Conservation (phyloP, 2,113 vertebrate species). For the Microcebus griseorufus region DNA sequence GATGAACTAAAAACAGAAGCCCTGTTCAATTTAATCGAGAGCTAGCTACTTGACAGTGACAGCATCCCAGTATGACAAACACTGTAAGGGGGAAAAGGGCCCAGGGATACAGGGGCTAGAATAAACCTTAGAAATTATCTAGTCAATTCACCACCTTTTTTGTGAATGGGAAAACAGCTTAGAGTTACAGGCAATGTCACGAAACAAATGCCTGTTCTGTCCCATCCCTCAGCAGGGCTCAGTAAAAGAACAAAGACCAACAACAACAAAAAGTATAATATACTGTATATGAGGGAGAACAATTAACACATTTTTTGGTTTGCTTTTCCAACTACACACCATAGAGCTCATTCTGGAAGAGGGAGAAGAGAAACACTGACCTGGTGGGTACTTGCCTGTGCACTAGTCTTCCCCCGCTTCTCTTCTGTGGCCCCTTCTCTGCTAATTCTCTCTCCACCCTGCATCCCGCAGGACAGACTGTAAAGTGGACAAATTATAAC, state of each 20-base stretch:
- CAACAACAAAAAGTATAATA: not conserved
- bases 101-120: not conserved
- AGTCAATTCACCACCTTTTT: not conserved
- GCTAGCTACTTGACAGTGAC: not conserved
- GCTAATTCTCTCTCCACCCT: not conserved
- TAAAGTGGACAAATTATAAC: not conserved
- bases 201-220: not conserved
- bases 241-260: not conserved
- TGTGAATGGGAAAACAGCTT: not conserved
- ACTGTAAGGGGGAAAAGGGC: too few relatives aligned
- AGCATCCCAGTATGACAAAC: not conserved
- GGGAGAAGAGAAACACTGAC: accelerated
- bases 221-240: not conserved
- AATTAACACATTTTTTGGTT: not conserved
- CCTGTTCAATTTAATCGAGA: not conserved
- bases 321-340: not conserved
- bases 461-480: not conserved
- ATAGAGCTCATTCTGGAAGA: not conserved
- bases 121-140: not conserved
- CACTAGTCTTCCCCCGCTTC: accelerated
- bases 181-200: not conserved
- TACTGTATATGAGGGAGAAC: too few relatives aligned
- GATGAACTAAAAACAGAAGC: not conserved
- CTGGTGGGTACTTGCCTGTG: not conserved
- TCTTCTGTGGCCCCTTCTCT: not conserved